Conservation (phyloP, 2,113 vertebrate genomes). For the Scomber japonicus region DNA sequence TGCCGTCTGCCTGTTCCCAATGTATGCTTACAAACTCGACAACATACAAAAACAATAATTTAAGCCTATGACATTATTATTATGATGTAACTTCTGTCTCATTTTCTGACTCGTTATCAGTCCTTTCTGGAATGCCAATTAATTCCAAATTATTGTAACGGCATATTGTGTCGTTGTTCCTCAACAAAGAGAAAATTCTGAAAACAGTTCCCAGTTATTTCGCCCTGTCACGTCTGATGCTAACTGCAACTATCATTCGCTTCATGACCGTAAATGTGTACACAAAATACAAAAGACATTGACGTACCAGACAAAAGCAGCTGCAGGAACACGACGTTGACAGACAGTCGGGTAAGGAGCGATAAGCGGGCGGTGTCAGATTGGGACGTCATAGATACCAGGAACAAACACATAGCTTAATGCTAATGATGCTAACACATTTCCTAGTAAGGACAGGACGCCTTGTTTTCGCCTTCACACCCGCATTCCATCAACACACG, state of each 20-base stretch:
- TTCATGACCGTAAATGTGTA: not conserved
- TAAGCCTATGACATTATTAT: too few relatives aligned
- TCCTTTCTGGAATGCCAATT: too few relatives aligned
- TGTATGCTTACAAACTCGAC: not conserved
- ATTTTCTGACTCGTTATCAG: too few relatives aligned
- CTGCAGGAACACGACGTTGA: not conserved
- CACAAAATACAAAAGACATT: not conserved
- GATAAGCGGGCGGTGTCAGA: not conserved
- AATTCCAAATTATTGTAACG: too few relatives aligned
- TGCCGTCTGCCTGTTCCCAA: not conserved
- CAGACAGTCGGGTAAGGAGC: too few relatives aligned
- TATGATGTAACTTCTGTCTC: too few relatives aligned
- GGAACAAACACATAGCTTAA: too few relatives aligned
- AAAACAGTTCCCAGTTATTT: too few relatives aligned
- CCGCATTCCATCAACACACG: too few relatives aligned
- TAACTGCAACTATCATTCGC: not conserved
- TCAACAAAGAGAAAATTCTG: not conserved
- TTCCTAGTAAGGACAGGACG: conserved; percentile 89
- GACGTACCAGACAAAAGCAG: conserved; percentile 67
- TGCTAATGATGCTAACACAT: conserved; percentile 25
- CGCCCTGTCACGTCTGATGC: not conserved
- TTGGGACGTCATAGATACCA: conserved; percentile 17
- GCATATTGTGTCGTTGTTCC: not conserved
- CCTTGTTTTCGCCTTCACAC: too few relatives aligned
- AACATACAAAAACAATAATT: not conserved